Conservation (phyloP, 2,797 vertebrate species). For the Poeciliopsis paucimaculata region DNA sequence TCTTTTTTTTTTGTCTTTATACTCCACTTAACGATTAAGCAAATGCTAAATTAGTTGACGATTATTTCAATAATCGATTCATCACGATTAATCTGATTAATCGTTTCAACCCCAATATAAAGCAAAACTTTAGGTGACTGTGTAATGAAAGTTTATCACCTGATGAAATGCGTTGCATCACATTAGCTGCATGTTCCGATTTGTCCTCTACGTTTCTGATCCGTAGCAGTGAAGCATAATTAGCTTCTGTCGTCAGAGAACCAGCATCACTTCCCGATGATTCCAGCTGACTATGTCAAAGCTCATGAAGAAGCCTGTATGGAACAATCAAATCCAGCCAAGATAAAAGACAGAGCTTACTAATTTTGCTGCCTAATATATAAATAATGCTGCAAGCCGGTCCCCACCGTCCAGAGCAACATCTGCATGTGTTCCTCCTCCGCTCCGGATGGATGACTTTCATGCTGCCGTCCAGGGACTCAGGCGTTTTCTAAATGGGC, state of each 20-base stretch:
- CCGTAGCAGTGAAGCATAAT: slow-evolving; percentile 21
- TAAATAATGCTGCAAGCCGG: slow-evolving; percentile 50
- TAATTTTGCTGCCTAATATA: slow-evolving; percentile 62
- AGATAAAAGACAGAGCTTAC: slow-evolving; percentile 43
- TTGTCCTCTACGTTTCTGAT: slow-evolving; percentile 16
- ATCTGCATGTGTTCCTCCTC: slow-evolving; percentile 61
- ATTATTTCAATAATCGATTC: no score
- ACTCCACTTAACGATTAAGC: no score
- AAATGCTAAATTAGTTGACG: no score
- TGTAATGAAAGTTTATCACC: slow-evolving; percentile 8
- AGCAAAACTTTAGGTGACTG: neutral
- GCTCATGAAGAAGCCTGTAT: neutral
- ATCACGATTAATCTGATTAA: no score
- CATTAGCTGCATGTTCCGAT: neutral
- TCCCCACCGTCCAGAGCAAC: slow-evolving; percentile 57
- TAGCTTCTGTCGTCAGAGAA: slow-evolving; percentile 3
- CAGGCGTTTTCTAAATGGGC: slow-evolving; percentile 23
- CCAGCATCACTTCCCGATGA: neutral
- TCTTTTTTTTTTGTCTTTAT: no score
- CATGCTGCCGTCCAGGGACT: slow-evolving; percentile 34
- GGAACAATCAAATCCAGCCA: slow-evolving; percentile 19
- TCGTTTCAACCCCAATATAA: neutral
- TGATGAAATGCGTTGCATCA: no score
- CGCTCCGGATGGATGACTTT: slow-evolving; percentile 42
- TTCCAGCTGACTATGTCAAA: neutral